These are phyloP conservation scores for Hypercompe scribonia DNA, from an alignment of 2,888 invertebrate species.

Conservation along the genomic window DNA sequence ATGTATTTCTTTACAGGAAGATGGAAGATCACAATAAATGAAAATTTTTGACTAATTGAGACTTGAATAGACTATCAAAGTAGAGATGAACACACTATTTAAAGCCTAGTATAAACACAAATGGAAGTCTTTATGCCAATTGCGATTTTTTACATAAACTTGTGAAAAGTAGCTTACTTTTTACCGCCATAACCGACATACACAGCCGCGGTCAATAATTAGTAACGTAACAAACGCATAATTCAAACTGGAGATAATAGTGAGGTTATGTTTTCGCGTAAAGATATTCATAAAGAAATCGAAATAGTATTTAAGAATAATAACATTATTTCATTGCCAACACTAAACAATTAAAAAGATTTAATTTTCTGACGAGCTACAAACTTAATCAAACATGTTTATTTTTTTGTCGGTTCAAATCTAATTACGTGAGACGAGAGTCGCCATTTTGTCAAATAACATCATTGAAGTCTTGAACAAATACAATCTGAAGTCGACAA, in stretches of 20 bases:
- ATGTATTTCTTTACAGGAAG: not conserved
- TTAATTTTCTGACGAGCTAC: not conserved
- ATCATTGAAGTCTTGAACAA: slow-evolving; percentile 6
- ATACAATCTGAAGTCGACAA: slow-evolving; percentile 14
- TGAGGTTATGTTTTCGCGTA: not conserved
- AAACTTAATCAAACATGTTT: not conserved
- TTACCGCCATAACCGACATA: no score
- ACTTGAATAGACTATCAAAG: no score
- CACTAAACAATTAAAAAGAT: not conserved
- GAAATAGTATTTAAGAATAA: not conserved
- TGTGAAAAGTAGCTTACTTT: no score
- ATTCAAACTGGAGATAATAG: no score
- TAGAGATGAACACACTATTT: no score
- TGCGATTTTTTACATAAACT: no score
- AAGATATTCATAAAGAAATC: not conserved
- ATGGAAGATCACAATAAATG: no score
- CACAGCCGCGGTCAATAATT: no score
- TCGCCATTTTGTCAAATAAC: not conserved
- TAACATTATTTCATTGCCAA: not conserved
- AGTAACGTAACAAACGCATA: no score
- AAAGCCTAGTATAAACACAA: no score
- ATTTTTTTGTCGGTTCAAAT: not conserved
- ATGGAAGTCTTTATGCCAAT: no score
- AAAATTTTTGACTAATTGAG: no score
- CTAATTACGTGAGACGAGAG: not conserved